These are phyloP conservation scores for Emydura subglobosa DNA, from an alignment of 2,113 vertebrate species.

Conservation along the genomic window DNA sequence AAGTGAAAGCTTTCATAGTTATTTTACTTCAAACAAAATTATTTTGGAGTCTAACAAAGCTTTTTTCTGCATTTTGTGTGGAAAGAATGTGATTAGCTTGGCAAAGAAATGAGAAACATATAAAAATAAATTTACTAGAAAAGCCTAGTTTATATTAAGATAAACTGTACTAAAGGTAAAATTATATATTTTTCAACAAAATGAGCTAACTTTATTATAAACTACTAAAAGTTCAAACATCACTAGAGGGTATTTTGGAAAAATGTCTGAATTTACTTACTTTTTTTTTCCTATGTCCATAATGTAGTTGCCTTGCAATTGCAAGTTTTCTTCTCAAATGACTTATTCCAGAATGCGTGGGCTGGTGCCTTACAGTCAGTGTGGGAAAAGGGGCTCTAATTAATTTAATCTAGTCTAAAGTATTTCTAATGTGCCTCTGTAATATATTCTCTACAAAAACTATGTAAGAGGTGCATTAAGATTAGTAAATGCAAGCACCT, in stretches of 20 bases:
- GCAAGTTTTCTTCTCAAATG: neutral
- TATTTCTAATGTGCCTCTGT: neutral
- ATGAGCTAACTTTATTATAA: conserved; percentile 36
- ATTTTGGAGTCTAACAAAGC: conserved; percentile 53
- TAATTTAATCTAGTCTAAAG: neutral
- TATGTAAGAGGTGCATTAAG: neutral
- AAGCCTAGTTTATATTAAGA: conserved; percentile 48
- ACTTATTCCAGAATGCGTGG: neutral
- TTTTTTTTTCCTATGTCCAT: neutral
- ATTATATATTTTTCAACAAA: conserved; percentile 55
- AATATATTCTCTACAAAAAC: neutral
- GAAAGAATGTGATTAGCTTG: conserved; percentile 68
- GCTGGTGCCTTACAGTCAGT: neutral
- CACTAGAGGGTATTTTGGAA: conserved; percentile 19
- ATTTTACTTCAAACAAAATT: conserved; percentile 61
- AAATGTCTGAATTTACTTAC: neutral
- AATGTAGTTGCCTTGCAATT: neutral
- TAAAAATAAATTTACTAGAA: conserved; percentile 49
- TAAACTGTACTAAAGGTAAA: conserved; percentile 25
- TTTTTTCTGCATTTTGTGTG: conserved; percentile 58
- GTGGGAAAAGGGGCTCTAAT: neutral
- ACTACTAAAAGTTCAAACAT: conserved; percentile 25
- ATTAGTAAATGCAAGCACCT: neutral
- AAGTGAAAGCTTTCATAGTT: conserved; percentile 62
- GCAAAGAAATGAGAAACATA: conserved; percentile 52